These are phyloP conservation scores for Centrocercus urophasianus DNA, from an alignment of 2,113 vertebrate genomes.

Conservation along the genomic window DNA sequence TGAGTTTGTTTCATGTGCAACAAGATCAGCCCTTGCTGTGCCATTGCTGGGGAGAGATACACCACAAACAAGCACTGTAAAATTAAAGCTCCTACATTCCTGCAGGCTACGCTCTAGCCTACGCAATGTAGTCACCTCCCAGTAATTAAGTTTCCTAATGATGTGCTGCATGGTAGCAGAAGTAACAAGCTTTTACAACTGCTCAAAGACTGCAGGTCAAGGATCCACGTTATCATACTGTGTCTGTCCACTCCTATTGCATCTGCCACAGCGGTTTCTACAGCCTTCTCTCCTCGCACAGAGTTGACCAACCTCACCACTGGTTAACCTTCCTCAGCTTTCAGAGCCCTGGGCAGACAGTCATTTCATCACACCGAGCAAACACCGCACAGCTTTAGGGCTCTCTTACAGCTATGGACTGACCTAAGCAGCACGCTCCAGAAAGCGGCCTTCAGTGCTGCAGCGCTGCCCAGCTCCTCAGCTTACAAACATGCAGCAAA, in stretches of 20 bases:
- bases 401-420: neutral
- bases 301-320: neutral
- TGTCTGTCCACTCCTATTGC: neutral
- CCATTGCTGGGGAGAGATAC: too few species aligned
- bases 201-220: neutral
- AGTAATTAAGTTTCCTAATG: neutral
- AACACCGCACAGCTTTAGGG: neutral
- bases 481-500: neutral
- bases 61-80: accelerated
- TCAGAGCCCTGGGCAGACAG: neutral
- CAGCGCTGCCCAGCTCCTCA: neutral
- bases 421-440: neutral
- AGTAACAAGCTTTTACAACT: neutral
- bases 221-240: neutral
- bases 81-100: neutral
- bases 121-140: neutral
- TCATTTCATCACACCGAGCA: neutral
- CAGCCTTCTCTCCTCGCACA: neutral
- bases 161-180: neutral
- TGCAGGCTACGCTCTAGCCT: neutral
- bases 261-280: neutral
- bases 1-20: neutral
- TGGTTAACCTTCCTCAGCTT: accelerated
- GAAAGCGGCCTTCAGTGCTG: neutral
- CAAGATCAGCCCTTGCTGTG: neutral